Evolutionary conservation across 2,797 vertebrate species (phyloP), one percentile per base, ranked within the genome.

Genomic region (Cyclura pinguis): DNA sequence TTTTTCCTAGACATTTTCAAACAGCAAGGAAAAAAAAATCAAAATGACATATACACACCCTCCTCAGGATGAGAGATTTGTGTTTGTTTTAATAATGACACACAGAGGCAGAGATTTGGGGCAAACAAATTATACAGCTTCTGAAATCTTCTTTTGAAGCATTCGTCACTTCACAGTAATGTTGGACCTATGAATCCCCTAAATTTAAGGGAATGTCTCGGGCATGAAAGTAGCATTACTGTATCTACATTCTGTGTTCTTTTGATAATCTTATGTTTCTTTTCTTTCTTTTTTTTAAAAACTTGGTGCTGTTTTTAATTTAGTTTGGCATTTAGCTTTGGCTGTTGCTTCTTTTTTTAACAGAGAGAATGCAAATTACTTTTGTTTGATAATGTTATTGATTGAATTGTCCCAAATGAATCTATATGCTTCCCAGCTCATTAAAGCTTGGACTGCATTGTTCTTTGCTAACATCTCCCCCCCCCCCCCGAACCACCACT

Each of bases 401-500:
- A 92, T 92, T 84, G 78, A 88, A 86, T 1, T 2, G 87, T 77
- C 87, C 92, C 87, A 50, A 80, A 0, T 35, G 84, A 32, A 80
- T 67, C 93, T 64, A 13, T 42, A 88, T 86, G 86, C 87, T 89
- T 93, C 91, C 42, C 59, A 6, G 92, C 84, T 93, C 87, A 57
- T 84, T 85, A 83, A 27, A 80, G 27, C 18, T 38, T 50, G 35
- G 59, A 38, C 42, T n/a, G 55, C 9, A 62, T 87, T 64, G 42
- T 90, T 90, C 81, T 83, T 80, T 89, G 90, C 88, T 50, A 38
- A 0, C 32, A n/a, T 0, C 52, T 0, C 38, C 8, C 38, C 6
- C 14, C 2, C n/a, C 1, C 42, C 2, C 27, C 83, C n/a, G n/a
- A n/a, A n/a, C n/a, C n/a, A n/a, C n/a, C n/a, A 76, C 73, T 88